These are phyloP conservation scores for Perdita meconis DNA, from an alignment of 2,888 invertebrate species.

Conservation along the genomic window DNA sequence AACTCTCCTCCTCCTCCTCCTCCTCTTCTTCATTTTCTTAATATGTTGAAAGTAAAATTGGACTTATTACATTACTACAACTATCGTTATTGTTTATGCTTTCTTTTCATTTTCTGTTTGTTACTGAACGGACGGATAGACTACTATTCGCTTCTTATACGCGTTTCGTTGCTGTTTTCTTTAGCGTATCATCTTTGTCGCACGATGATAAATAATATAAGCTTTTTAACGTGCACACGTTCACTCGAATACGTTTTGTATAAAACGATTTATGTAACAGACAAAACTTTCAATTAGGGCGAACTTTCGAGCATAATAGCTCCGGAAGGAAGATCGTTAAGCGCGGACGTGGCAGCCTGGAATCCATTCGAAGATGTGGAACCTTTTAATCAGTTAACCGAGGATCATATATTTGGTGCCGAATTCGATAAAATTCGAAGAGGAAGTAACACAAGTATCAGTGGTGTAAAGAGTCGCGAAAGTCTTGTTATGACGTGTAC, in stretches of 20 bases:
- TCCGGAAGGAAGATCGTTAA: slow-evolving; percentile 82
- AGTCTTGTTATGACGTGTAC: slow-evolving; percentile 88
- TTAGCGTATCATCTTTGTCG: no score
- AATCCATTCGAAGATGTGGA: slow-evolving; percentile 92
- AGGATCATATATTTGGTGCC: slow-evolving; percentile 92
- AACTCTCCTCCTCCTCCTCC: no score
- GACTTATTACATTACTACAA: no score
- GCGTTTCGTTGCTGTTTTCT: no score
- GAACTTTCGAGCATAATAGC: slow-evolving; percentile 82
- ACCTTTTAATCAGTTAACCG: slow-evolving; percentile 90
- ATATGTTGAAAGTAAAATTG: no score
- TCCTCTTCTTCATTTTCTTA: no score
- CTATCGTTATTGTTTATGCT: no score
- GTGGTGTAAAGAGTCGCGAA: slow-evolving; percentile 89
- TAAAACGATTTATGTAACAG: neutral
- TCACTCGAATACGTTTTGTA: neutral
- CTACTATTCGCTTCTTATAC: no score
- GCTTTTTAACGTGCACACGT: neutral
- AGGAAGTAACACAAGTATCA: slow-evolving; percentile 91
- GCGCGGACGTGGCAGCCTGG: slow-evolving; percentile 90
- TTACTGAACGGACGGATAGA: no score
- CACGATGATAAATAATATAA: no score
- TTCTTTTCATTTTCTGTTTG: no score
- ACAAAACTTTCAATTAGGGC: slow-evolving; percentile 76
- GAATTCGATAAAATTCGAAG: slow-evolving; percentile 93